Evolutionary conservation across 2,113 vertebrate genomes (phyloP).

Genomic region (Ginglymostoma cirratum): DNA sequence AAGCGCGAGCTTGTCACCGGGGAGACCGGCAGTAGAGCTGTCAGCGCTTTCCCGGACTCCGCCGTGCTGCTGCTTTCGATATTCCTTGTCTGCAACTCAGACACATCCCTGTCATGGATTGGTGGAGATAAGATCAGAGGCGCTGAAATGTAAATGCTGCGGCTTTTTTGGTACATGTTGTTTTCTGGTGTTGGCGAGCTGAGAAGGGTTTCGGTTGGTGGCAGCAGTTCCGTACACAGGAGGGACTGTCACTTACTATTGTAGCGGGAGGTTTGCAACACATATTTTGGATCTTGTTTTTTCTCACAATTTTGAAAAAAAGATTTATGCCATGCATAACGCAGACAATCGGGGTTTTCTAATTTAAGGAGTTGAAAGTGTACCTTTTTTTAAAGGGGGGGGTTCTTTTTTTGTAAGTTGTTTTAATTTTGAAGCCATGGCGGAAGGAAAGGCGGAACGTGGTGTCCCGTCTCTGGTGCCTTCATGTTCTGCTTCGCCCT

Average conservation of each 20-base stretch:
- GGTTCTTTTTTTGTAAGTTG: constrained; percentile 15
- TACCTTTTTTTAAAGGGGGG: background rate
- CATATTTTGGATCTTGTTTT: constrained; percentile 26
- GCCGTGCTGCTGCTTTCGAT: background rate
- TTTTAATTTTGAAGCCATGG: constrained; percentile 28
- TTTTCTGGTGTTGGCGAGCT: background rate
- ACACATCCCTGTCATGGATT: background rate
- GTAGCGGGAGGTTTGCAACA: constrained; percentile 31
- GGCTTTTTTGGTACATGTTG: constrained; percentile 25
- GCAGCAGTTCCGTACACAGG: constrained; percentile 1
- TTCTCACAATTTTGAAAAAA: background rate
- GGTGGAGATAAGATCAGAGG: constrained; percentile 28
- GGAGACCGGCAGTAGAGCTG: background rate
- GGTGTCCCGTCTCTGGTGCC: constrained; percentile 32
- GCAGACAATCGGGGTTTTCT: background rate
- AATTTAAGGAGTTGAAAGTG: constrained; percentile 1
- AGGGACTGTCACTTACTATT: constrained; percentile 27
- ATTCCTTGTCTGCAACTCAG: constrained; percentile 2
- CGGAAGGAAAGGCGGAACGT: constrained; percentile 46
- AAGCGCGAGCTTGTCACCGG: background rate
- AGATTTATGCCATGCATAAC: background rate
- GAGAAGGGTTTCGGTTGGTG: constrained; percentile 25
- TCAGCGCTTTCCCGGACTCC: background rate
- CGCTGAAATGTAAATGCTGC: constrained; percentile 34
- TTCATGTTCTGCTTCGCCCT: constrained; percentile 24